phyloP scores from a whole-genome alignment of 2,888 invertebrate genomes.

The Melolontha melolontha region DNA sequence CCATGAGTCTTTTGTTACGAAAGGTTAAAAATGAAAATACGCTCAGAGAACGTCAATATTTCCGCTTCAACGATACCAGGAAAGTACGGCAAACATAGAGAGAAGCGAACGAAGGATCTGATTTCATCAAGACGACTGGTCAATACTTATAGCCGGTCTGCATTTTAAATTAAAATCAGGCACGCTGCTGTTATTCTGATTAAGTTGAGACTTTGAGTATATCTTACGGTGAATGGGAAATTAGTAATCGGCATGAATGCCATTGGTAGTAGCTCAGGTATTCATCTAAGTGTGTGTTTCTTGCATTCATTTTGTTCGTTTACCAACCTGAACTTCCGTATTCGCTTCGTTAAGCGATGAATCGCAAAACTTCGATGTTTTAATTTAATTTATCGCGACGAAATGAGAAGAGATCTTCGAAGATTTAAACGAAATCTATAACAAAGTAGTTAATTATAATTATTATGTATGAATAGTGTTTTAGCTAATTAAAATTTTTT shows the following conservation, averaged over 20 bases:
- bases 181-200: constrained; percentile 28
- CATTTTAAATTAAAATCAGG: constrained; percentile 33
- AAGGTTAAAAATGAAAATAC: constrained; percentile 37
- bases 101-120: constrained; percentile 10
- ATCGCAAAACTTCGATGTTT: constrained; percentile 7
- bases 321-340: neutral
- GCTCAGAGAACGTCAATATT: constrained; percentile 31
- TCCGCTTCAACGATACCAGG: constrained; percentile 26
- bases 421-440: neutral
- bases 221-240: constrained; percentile 21
- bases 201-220: constrained; percentile 23
- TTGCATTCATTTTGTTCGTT: neutral
- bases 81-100: constrained; percentile 1
- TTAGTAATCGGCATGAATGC: constrained; percentile 18
- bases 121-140: constrained; percentile 27
- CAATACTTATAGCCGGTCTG: constrained; percentile 33
- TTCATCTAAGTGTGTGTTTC: constrained; percentile 1
- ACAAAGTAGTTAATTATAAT: constrained; percentile 4
- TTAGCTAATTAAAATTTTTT: no score
- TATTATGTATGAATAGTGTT: neutral
- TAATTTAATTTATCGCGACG: constrained; percentile 12
- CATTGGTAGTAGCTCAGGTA: neutral
- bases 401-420: neutral
- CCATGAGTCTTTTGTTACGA: constrained; percentile 42
- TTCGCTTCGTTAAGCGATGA: constrained; percentile 17